Percentiles rank a stretch among this genome's conserved stretches.
These are phyloP conservation scores for Melipona quadrifasciata DNA, from an alignment of 1,140 invertebrate genomes.

Conservation along the genomic window DNA sequence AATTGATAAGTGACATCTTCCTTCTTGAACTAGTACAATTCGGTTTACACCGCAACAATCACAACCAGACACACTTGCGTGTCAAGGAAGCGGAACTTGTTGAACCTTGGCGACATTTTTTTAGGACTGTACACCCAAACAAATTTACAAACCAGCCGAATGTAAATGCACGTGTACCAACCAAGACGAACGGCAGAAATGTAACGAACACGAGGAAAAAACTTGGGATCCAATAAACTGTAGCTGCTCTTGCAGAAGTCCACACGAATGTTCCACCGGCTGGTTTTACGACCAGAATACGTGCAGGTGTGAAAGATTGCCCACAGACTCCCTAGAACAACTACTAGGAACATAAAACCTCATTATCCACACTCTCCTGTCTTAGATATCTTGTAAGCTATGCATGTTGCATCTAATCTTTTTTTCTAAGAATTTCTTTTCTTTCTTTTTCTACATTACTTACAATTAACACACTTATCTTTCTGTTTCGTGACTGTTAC, in stretches of 20 bases:
- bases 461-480: not conserved
- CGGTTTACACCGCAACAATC: not conserved
- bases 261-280: slow-evolving; percentile 83
- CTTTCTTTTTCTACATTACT: not conserved
- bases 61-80: too few species aligned
- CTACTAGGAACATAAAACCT: slow-evolving; percentile 38
- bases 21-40: slow-evolving; percentile 42
- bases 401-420: slow-evolving; percentile 33
- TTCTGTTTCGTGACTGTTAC: too few species aligned
- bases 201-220: slow-evolving; percentile 80
- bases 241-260: slow-evolving; percentile 83
- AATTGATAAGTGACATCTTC: slow-evolving; percentile 56
- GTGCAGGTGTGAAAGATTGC: slow-evolving; percentile 83
- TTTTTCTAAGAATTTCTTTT: not conserved
- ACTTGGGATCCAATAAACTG: slow-evolving; percentile 85
- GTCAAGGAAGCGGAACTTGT: too few species aligned
- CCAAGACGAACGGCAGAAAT: slow-evolving; percentile 84
- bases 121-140: slow-evolving; percentile 84
- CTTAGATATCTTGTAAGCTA: slow-evolving; percentile 46
- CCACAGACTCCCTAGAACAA: not conserved
- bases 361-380: slow-evolving; percentile 21
- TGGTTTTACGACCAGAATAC: slow-evolving; percentile 83
- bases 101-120: slow-evolving; percentile 24
- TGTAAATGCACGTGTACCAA: slow-evolving; percentile 85
- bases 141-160: slow-evolving; percentile 82